Conservation (phyloP, 2,888 invertebrate species). For the Trimorus sp. region DNA sequence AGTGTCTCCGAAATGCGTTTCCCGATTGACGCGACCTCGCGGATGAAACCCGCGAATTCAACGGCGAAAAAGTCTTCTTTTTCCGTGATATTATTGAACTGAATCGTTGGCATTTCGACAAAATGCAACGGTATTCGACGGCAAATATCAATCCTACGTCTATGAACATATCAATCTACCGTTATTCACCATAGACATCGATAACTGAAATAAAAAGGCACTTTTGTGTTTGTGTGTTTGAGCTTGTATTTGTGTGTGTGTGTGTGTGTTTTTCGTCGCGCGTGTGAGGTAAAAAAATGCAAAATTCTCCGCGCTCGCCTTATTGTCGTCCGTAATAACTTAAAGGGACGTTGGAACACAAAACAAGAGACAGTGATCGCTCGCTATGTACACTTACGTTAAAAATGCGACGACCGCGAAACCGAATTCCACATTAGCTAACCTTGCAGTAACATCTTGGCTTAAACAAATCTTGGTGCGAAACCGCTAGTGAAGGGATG, state of each 20-base stretch:
- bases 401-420: conserved; percentile 22
- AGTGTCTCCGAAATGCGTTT: too few species aligned
- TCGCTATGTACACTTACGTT: conserved; percentile 37
- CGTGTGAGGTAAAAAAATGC: conserved; percentile 32
- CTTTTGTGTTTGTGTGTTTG: conserved; percentile 20
- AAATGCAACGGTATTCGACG: background rate
- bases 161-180: conserved; percentile 26
- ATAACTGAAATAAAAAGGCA: conserved; percentile 36
- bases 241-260: conserved; percentile 1
- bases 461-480: background rate
- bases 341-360: conserved; percentile 8
- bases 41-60: background rate
- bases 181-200: conserved; percentile 17
- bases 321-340: conserved; percentile 41
- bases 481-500: too few species aligned
- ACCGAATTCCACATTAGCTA: too few species aligned
- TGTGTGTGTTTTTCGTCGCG: background rate
- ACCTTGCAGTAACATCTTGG: background rate
- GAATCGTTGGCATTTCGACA: conserved; percentile 7
- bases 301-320: conserved; percentile 16
- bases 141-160: conserved; percentile 17
- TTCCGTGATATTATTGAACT: conserved; percentile 25
- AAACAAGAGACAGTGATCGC: conserved; percentile 1
- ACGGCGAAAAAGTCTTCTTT: conserved; percentile 32
- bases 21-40: too few species aligned